Conservation (phyloP, 1,140 invertebrate genomes). For the Arion vulgaris region DNA sequence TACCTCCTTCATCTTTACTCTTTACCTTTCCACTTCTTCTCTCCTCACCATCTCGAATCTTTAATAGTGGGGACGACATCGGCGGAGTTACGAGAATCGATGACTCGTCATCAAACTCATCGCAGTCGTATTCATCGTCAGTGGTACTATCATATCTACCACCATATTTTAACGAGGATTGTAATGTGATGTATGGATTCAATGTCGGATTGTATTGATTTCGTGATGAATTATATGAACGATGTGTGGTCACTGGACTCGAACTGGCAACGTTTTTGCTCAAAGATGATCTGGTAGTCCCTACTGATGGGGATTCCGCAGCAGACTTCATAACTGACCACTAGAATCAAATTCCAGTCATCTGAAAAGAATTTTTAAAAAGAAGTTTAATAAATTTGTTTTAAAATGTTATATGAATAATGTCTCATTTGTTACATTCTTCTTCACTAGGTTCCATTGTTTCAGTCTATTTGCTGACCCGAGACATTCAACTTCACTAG, state of each 20-base stretch:
- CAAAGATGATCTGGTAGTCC: neutral
- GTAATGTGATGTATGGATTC: neutral
- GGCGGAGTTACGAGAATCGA: constrained; percentile 35
- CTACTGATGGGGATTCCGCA: neutral
- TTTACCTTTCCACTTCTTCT: neutral
- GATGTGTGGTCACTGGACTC: neutral
- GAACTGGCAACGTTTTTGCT: neutral
- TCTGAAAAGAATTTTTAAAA: neutral
- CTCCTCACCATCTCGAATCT: constrained; percentile 2
- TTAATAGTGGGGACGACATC: constrained; percentile 40
- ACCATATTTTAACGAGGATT: constrained; percentile 16
- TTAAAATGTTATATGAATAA: too few species aligned
- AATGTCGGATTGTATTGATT: neutral
- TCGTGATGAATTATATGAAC: neutral
- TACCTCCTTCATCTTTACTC: neutral
- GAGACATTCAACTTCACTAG: too few species aligned
- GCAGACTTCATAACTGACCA: neutral
- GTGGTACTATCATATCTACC: constrained; percentile 35
- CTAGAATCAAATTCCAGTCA: neutral
- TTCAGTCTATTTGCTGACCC: too few species aligned
- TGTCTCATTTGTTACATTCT: too few species aligned
- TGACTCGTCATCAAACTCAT: constrained; percentile 41
- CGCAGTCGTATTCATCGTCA: constrained; percentile 40
- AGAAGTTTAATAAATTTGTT: too few species aligned
- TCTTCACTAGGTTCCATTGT: too few species aligned